phyloP scores from a whole-genome alignment of 2,113 vertebrate species.

The Hippocampus mohnikei region DNA sequence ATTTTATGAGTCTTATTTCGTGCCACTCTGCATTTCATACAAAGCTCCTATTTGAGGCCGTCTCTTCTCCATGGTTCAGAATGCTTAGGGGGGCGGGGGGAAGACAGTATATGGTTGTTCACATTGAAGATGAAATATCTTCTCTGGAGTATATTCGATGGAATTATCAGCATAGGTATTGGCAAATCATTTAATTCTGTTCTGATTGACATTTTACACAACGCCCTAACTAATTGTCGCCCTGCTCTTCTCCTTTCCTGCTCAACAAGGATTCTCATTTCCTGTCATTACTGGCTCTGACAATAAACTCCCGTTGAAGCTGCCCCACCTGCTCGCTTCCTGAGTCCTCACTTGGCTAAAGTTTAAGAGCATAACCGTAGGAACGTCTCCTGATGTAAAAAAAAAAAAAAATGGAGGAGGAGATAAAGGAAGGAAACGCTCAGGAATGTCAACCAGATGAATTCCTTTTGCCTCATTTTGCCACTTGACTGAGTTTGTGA shows the following conservation, averaged over 20 bases:
- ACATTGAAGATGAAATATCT: too few relatives aligned
- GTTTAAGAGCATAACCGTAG: background rate
- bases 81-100: background rate
- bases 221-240: too few relatives aligned
- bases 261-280: background rate
- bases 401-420: background rate
- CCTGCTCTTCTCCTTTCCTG: background rate
- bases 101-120: too few relatives aligned
- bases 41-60: background rate
- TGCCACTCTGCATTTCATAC: background rate
- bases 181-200: too few relatives aligned
- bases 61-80: background rate
- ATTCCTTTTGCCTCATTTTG: slow-evolving; percentile 36
- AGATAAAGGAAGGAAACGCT: slow-evolving; percentile 33
- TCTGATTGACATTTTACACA: background rate
- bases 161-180: too few relatives aligned
- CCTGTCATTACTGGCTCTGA: background rate
- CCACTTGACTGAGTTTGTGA: background rate
- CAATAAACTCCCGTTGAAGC: background rate
- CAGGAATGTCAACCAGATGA: slow-evolving; percentile 34
- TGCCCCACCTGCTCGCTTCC: background rate
- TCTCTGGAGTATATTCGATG: too few relatives aligned
- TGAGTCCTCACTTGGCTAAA: background rate
- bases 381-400: slow-evolving; percentile 18
- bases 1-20: background rate